Evolutionary conservation across 2,888 invertebrate genomes (phyloP).

Genomic region (Chymomyza amoena): DNA sequence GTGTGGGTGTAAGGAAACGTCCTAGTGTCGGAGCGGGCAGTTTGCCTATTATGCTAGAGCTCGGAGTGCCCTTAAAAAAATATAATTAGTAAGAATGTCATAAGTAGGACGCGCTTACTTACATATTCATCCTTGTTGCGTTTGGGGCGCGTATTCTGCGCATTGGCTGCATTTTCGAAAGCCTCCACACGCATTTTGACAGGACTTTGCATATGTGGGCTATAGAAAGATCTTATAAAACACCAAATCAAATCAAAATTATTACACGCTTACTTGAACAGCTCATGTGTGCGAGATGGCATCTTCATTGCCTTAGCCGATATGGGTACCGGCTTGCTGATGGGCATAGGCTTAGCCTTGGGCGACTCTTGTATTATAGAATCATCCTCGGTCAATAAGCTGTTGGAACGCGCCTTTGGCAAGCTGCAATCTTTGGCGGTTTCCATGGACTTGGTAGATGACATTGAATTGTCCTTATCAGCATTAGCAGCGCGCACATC

Average conservation of each 20-base stretch:
- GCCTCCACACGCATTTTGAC: slow-evolving; percentile 83
- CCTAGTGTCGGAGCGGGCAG: slow-evolving; percentile 62
- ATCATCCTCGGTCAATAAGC: slow-evolving; percentile 77
- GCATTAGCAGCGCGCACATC: slow-evolving; percentile 31
- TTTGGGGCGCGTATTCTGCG: slow-evolving; percentile 55
- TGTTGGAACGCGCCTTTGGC: slow-evolving; percentile 47
- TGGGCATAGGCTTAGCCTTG: neutral
- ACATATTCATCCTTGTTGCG: slow-evolving; percentile 74
- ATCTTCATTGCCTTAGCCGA: slow-evolving; percentile 63
- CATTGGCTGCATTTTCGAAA: slow-evolving; percentile 80
- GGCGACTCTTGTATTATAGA: slow-evolving; percentile 53
- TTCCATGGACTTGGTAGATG: slow-evolving; percentile 51
- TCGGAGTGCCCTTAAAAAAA: slow-evolving; percentile 14
- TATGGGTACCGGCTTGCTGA: slow-evolving; percentile 16
- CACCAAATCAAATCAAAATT: neutral
- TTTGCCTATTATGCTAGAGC: slow-evolving; percentile 62
- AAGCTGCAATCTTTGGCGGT: slow-evolving; percentile 59
- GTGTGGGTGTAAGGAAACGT: slow-evolving; percentile 76
- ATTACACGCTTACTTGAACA: slow-evolving; percentile 75
- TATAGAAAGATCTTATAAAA: slow-evolving; percentile 48
- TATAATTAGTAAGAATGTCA: neutral
- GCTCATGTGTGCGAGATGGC: slow-evolving; percentile 74
- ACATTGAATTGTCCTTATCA: slow-evolving; percentile 28
- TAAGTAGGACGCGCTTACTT: slow-evolving; percentile 22
- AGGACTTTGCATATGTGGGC: slow-evolving; percentile 82